These are phyloP conservation scores for Lycorma delicatula DNA, from an alignment of 1,140 invertebrate species.

Conservation along the genomic window DNA sequence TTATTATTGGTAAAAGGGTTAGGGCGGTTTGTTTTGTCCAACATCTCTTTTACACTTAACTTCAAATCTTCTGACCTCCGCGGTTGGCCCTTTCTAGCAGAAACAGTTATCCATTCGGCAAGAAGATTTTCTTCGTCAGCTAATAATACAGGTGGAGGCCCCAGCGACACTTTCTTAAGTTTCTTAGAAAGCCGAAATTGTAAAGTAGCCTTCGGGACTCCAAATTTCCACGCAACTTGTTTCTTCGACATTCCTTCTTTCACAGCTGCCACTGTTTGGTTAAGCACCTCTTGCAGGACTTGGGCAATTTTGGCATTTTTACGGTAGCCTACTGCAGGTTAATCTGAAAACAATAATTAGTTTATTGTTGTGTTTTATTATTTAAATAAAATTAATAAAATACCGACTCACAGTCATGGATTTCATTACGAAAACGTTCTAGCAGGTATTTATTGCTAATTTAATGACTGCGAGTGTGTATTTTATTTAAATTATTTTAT, in stretches of 20 bases:
- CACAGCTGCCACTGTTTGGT: not conserved
- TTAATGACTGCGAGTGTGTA: no score
- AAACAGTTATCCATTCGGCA: not conserved
- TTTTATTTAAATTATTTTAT: no score
- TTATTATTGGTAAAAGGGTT: conserved; percentile 30
- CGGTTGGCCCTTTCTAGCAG: not conserved
- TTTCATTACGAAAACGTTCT: no score
- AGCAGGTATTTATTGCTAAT: no score
- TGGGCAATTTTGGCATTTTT: not conserved
- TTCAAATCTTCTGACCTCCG: not conserved
- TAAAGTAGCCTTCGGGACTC: not conserved
- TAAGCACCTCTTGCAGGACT: not conserved
- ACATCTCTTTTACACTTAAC: not conserved
- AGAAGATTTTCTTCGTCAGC: not conserved
- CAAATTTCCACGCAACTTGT: not conserved
- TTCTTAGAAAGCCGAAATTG: not conserved
- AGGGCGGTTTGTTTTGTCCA: not conserved
- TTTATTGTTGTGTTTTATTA: no score
- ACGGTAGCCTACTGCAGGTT: not conserved
- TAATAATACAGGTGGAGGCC: not conserved
- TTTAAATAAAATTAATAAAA: no score
- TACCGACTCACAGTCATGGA: no score
- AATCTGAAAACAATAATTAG: not conserved
- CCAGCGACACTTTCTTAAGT: not conserved
- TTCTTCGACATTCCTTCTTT: not conserved